A percentile compares a stretch with the other conserved stretches of the same genome.
These are phyloP conservation scores for Drosophila elegans DNA, from an alignment of 1,140 invertebrate species.

Conservation along the genomic window DNA sequence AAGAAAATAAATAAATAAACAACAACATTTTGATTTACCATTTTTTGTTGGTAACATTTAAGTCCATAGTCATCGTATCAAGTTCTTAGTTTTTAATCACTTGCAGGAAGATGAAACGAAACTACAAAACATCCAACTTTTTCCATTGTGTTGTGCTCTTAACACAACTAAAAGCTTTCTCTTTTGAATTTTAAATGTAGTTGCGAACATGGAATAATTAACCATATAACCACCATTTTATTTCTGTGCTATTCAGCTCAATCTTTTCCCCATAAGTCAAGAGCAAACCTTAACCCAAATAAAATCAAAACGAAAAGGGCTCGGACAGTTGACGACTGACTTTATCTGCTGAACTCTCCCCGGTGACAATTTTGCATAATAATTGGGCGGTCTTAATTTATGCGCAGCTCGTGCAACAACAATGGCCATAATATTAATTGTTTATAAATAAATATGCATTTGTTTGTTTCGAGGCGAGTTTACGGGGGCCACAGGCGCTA, in stretches of 20 bases:
- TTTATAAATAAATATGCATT: constrained; percentile 62
- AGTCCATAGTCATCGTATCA: too few species aligned
- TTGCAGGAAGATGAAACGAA: too few species aligned
- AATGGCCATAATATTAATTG: constrained; percentile 47
- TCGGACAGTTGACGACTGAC: neutral
- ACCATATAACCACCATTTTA: too few species aligned
- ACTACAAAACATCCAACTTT: too few species aligned
- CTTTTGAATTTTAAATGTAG: too few species aligned
- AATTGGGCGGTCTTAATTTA: constrained; percentile 55
- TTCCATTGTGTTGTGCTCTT: too few species aligned
- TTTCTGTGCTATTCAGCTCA: neutral
- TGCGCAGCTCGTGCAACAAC: constrained; percentile 36
- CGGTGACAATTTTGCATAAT: constrained; percentile 28
- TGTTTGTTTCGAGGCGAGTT: neutral
- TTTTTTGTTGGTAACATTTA: too few species aligned
- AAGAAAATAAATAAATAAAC: too few species aligned
- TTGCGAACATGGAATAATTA: too few species aligned
- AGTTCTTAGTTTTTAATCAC: too few species aligned
- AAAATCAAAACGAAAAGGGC: neutral
- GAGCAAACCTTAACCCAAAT: neutral
- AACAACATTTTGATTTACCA: too few species aligned
- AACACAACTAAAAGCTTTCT: too few species aligned
- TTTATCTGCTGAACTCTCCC: constrained; percentile 5
- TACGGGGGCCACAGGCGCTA: constrained; percentile 22
- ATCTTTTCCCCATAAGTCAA: neutral